A percentile compares a stretch with the other conserved stretches of the same genome.
Evolutionary conservation across 2,888 invertebrate species (phyloP).

Genomic region (Ceriagrion tenellum): DNA sequence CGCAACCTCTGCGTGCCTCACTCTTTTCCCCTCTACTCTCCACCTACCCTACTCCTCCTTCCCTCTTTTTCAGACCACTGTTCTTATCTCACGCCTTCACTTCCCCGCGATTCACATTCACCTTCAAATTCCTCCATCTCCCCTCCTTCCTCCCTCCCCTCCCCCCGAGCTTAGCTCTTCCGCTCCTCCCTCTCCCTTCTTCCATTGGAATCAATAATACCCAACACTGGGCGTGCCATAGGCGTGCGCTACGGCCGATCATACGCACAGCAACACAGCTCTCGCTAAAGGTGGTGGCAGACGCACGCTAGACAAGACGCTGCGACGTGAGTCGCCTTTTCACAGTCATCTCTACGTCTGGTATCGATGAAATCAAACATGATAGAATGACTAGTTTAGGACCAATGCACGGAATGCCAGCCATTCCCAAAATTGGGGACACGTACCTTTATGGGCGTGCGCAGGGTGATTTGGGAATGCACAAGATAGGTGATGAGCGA

Average conservation of each 20-base stretch:
- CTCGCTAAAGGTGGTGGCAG: no score
- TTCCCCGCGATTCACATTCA: not conserved
- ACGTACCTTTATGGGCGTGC: no score
- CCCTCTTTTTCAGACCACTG: not conserved
- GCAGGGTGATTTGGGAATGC: no score
- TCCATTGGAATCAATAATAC: not conserved
- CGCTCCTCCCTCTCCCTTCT: not conserved
- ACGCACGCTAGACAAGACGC: no score
- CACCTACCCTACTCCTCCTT: not conserved
- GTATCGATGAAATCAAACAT: no score
- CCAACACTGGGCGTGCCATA: not conserved
- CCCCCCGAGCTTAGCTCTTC: not conserved
- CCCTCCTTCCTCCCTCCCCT: not conserved
- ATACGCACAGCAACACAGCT: not conserved
- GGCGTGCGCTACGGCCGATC: not conserved
- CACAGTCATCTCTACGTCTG: no score
- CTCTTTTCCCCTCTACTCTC: no score
- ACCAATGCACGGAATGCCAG: no score
- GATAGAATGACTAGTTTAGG: no score
- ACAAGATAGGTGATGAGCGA: no score
- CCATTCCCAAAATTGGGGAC: no score
- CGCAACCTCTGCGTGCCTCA: not conserved
- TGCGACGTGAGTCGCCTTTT: no score
- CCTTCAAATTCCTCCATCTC: not conserved
- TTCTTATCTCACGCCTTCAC: not conserved